A percentile compares a stretch with the other conserved stretches of the same genome.
Evolutionary conservation across 2,888 invertebrate species (phyloP).

Genomic region (Meloe dianella): DNA sequence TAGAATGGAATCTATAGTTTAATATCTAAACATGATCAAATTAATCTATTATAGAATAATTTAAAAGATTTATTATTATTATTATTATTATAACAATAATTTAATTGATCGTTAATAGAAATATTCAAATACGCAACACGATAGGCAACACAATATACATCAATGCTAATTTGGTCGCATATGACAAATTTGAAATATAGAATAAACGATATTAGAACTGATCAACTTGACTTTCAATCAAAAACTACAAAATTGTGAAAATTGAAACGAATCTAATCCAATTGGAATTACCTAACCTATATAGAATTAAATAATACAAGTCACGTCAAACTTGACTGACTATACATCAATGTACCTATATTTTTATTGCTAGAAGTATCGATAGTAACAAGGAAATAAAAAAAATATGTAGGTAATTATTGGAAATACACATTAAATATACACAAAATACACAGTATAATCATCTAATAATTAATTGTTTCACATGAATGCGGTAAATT

Average conservation of each 20-base stretch:
- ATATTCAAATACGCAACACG: background rate
- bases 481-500: background rate
- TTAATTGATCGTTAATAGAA: background rate
- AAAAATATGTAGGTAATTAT: background rate
- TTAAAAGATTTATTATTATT: constrained; percentile 23
- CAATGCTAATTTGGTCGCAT: background rate
- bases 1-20: background rate
- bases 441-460: background rate
- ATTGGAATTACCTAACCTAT: no score
- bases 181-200: constrained; percentile 3
- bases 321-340: no score
- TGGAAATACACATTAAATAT: background rate
- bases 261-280: no score
- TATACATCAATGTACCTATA: no score
- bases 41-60: constrained; percentile 25
- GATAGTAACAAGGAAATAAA: background rate
- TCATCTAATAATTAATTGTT: background rate
- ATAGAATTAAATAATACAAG: no score
- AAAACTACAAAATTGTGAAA: background rate
- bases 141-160: constrained; percentile 26
- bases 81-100: no score
- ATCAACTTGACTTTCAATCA: background rate
- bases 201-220: background rate
- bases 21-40: constrained; percentile 16
- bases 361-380: no score